A percentile compares a stretch with the other conserved stretches of the same genome.
Conservation (phyloP, 2,113 vertebrate species). For the Terrapene triunguis region DNA sequence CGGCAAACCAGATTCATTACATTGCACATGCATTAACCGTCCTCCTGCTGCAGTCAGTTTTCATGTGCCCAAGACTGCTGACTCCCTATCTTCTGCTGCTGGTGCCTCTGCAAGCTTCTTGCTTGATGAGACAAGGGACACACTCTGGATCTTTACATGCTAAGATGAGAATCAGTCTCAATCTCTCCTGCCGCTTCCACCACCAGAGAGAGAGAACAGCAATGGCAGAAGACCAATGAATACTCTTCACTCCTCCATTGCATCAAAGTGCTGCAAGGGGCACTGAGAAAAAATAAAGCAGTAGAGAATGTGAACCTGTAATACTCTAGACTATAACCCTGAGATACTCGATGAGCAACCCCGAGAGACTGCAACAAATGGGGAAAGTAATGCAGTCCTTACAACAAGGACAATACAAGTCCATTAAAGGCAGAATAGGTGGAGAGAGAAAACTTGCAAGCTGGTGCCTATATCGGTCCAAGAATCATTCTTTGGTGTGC, state of each 20-base stretch:
- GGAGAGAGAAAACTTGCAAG: background rate
- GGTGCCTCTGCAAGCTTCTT: background rate
- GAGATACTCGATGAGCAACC: background rate
- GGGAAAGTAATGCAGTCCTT: background rate
- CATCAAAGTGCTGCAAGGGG: background rate
- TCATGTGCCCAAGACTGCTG: background rate
- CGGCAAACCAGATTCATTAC: background rate
- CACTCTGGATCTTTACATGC: background rate
- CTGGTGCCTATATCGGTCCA: background rate
- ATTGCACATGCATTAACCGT: rapidly evolving
- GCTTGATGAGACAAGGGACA: background rate
- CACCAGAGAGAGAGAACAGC: background rate
- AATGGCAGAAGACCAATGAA: background rate
- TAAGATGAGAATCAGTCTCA: background rate
- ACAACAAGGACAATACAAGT: background rate
- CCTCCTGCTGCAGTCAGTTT: background rate
- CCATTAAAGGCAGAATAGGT: background rate
- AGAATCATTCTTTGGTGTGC: background rate
- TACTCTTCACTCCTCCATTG: background rate
- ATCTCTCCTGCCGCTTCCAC: background rate
- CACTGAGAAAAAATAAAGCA: background rate
- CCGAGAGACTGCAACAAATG: background rate
- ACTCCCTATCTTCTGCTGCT: background rate
- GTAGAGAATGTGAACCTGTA: background rate
- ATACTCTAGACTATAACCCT: background rate